These are phyloP conservation scores for Myotis planiceps DNA, from an alignment of 2,797 vertebrate genomes.

Conservation along the genomic window DNA sequence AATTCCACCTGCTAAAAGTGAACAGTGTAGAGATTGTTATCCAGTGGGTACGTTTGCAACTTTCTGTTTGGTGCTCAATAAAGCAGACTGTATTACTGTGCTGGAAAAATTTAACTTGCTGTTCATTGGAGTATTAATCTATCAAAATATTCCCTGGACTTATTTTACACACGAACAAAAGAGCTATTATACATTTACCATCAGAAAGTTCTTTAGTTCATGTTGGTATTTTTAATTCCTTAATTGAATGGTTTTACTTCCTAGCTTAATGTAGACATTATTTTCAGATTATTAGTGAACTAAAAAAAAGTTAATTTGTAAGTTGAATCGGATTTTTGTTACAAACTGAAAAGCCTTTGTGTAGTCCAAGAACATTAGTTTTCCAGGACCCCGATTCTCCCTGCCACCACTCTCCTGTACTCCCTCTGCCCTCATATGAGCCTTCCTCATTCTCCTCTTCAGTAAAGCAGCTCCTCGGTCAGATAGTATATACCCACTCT, in stretches of 20 bases:
- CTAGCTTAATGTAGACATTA: constrained; percentile 65
- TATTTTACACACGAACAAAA: constrained; percentile 64
- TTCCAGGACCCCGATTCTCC: not conserved
- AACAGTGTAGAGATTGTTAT: constrained; percentile 78
- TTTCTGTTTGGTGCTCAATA: constrained; percentile 74
- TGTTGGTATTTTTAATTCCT: constrained; percentile 76
- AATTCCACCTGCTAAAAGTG: constrained; percentile 70
- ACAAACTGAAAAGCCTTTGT: constrained; percentile 74
- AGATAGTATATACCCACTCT: not conserved
- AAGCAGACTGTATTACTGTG: constrained; percentile 69
- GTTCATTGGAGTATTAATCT: constrained; percentile 73
- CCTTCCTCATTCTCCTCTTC: not conserved
- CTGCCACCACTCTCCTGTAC: not conserved
- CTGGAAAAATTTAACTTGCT: constrained; percentile 63
- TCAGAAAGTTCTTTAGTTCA: constrained; percentile 72
- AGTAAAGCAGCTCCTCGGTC: constrained; percentile 2
- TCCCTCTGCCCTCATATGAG: not conserved
- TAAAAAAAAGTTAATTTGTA: constrained; percentile 63
- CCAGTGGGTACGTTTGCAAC: constrained; percentile 55
- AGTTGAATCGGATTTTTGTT: constrained; percentile 77
- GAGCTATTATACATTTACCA: constrained; percentile 66
- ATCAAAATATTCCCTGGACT: constrained; percentile 78
- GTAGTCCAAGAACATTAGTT: constrained; percentile 39
- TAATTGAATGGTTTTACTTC: constrained; percentile 72
- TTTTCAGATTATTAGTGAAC: constrained; percentile 75